These are phyloP conservation scores for Helicoverpa assulta DNA, from an alignment of 2,888 invertebrate genomes.

Conservation along the genomic window DNA sequence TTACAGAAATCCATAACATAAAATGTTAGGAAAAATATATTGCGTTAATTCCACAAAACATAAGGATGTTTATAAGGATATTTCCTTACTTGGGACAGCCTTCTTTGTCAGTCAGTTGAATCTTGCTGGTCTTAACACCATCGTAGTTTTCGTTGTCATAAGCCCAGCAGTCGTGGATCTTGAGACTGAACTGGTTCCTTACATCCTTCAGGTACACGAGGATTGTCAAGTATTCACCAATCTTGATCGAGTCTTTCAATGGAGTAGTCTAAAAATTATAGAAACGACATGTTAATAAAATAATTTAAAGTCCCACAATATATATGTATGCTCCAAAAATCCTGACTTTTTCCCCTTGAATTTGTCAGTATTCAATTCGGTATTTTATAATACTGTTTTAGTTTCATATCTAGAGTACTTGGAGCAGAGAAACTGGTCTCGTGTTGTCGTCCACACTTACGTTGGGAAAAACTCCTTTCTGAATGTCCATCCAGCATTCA, in stretches of 20 bases:
- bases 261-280: slow-evolving; percentile 87
- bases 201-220: slow-evolving; percentile 92
- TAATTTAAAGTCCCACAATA: no score
- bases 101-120: slow-evolving; percentile 92
- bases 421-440: no score
- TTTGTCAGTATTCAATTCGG: no score
- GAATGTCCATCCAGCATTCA: slow-evolving; percentile 95
- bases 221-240: slow-evolving; percentile 93
- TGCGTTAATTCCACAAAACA: no score
- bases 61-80: no score
- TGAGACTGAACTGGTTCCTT: slow-evolving; percentile 91
- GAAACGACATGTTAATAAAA: neutral
- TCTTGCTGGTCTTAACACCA: slow-evolving; percentile 88
- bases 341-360: no score
- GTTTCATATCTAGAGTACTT: no score
- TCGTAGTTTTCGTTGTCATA: slow-evolving; percentile 92
- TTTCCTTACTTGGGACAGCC: slow-evolving; percentile 91
- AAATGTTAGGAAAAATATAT: no score
- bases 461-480: slow-evolving; percentile 92
- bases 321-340: no score
- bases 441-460: slow-evolving; percentile 78
- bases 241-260: slow-evolving; percentile 91
- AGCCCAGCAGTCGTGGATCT: slow-evolving; percentile 94
- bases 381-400: no score
- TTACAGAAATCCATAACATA: no score